Evolutionary conservation across 2,113 vertebrate genomes (phyloP).

Genomic region (Columba janthina): DNA sequence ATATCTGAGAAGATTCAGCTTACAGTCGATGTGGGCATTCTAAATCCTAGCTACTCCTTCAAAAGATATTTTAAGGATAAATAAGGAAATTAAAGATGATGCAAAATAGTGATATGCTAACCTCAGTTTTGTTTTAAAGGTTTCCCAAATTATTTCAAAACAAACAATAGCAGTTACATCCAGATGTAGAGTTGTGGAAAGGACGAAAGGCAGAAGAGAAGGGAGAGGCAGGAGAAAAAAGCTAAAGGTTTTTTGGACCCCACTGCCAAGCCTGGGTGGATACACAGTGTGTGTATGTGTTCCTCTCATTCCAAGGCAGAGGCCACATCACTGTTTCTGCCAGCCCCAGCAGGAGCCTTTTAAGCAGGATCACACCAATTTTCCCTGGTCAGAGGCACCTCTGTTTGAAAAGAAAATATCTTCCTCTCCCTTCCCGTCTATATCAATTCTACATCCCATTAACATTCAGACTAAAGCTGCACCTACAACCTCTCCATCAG

Average conservation of each 20-base stretch:
- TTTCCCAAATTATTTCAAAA: neutral
- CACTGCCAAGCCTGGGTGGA: neutral
- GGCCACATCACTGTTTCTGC: neutral
- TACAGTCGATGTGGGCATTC: neutral
- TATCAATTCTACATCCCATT: neutral
- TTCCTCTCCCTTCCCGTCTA: neutral
- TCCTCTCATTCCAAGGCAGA: accelerated
- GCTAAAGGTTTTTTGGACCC: neutral
- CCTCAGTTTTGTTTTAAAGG: neutral
- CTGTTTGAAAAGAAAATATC: neutral
- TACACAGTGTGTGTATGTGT: accelerated
- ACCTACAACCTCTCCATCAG: neutral
- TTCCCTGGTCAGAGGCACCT: neutral
- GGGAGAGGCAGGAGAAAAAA: neutral
- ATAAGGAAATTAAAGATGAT: neutral
- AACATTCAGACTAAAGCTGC: neutral
- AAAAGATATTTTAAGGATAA: neutral
- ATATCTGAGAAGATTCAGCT: neutral
- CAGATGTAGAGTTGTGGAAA: neutral
- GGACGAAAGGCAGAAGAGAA: neutral
- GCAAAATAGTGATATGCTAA: neutral
- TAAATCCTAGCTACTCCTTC: neutral
- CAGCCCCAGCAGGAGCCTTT: neutral
- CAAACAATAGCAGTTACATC: neutral
- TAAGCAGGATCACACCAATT: neutral